Percentiles rank a stretch among this genome's conserved stretches.
Evolutionary conservation across 2,888 invertebrate species (phyloP).

Genomic region (Ectemnius lituratus): DNA sequence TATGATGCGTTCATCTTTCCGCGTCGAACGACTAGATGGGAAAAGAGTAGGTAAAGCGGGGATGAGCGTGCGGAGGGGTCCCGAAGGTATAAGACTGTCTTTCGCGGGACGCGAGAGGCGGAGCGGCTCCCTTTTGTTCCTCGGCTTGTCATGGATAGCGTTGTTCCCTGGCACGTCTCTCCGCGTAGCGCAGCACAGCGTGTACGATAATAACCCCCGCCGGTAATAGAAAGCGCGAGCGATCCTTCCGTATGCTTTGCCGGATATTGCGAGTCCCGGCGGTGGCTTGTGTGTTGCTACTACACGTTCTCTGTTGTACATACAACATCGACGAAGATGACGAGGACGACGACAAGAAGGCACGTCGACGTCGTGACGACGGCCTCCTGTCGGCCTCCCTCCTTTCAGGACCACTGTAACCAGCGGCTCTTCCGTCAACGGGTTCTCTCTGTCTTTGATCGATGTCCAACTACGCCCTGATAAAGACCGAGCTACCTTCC

Average conservation of each 20-base stretch:
- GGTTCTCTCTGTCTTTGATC: constrained; percentile 52
- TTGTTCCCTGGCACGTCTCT: constrained; percentile 52
- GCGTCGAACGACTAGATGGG: constrained; percentile 26
- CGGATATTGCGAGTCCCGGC: constrained; percentile 58
- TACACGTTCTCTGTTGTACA: neutral
- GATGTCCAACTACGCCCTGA: constrained; percentile 35
- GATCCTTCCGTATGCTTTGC: constrained; percentile 47
- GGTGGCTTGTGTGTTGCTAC: neutral
- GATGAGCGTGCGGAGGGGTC: constrained; percentile 4
- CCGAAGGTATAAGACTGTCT: constrained; percentile 38
- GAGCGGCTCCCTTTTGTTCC: constrained; percentile 51
- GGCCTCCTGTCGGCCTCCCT: neutral
- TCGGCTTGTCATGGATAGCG: constrained; percentile 51
- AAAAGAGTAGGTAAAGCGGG: neutral
- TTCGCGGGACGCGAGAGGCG: constrained; percentile 35
- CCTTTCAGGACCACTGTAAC: constrained; percentile 19
- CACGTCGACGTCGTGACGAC: constrained; percentile 15
- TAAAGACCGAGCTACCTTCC: constrained; percentile 42
- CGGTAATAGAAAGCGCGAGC: constrained; percentile 53
- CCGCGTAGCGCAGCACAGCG: constrained; percentile 17
- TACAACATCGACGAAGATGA: neutral
- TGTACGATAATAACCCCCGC: constrained; percentile 57
- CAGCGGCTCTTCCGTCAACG: constrained; percentile 32
- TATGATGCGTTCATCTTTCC: constrained; percentile 9
- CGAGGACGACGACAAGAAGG: neutral